A percentile compares a stretch with the other conserved stretches of the same genome.
phyloP scores from a whole-genome alignment of 2,888 invertebrate species.

The Muschampia plurimacula region DNA sequence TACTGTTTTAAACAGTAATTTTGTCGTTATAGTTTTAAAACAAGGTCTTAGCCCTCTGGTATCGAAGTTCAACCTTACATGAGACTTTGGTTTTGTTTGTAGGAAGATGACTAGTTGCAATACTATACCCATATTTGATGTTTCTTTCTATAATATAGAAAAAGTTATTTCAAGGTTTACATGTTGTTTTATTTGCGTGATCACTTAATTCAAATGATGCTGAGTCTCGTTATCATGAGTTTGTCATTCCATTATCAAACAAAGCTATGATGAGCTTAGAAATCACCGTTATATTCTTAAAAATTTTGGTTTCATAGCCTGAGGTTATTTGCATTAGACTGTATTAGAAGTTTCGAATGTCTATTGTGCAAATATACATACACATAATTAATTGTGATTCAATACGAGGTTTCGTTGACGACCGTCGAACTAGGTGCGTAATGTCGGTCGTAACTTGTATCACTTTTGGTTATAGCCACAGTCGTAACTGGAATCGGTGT shows the following conservation, averaged over 20 bases:
- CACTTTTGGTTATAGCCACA: conserved; percentile 6
- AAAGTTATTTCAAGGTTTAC: no score
- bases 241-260: neutral
- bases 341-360: conserved; percentile 11
- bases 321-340: conserved; percentile 6
- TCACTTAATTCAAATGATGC: no score
- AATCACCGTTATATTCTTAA: neutral
- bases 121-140: no score
- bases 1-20: no score
- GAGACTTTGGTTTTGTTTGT: no score
- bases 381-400: conserved; percentile 51
- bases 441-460: conserved; percentile 25
- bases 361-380: conserved; percentile 36
- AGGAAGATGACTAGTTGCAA: no score
- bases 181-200: no score
- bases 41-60: no score
- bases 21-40: no score
- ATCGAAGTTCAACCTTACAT: no score
- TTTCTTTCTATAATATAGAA: no score
- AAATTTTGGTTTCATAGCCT: neutral
- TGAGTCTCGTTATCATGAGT: no score
- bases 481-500: conserved; percentile 20
- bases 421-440: conserved; percentile 35
- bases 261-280: neutral
- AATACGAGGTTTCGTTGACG: conserved; percentile 48